Evolutionary conservation across 92 coral and sea anemone genomes (phyloP).

Genomic region (Epizoanthus fatuus): DNA sequence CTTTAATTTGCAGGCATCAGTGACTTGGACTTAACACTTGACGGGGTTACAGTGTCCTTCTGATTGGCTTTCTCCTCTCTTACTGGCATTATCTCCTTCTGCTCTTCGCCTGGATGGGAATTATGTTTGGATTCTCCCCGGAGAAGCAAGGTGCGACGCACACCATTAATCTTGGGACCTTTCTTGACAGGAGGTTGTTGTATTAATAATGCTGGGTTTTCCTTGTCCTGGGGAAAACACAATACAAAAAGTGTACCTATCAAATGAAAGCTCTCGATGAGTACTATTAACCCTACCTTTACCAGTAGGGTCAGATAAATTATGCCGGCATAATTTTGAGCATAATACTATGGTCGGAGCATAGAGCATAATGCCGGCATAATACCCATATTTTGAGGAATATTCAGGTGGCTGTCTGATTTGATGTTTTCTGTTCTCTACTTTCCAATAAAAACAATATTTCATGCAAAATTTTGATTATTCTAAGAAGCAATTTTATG

Average conservation of each 20-base stretch:
- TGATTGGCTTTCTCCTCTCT: conserved; percentile 34
- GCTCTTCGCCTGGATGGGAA: conserved; percentile 56
- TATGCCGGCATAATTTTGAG: conserved; percentile 22
- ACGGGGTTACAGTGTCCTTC: not conserved
- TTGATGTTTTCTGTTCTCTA: conserved; percentile 19
- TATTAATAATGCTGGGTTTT: conserved; percentile 38
- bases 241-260: not conserved
- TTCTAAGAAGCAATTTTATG: conserved; percentile 4
- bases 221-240: conserved; percentile 65
- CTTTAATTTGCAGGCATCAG: not conserved
- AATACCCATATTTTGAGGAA: conserved; percentile 17
- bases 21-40: conserved; percentile 3
- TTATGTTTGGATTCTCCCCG: conserved; percentile 21
- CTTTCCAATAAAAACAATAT: conserved; percentile 18
- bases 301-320: conserved; percentile 24
- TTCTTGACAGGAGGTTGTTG: conserved; percentile 61
- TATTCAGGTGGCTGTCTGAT: conserved; percentile 19
- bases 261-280: not conserved
- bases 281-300: not conserved
- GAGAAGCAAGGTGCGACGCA: conserved; percentile 78
- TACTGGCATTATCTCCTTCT: conserved; percentile 48
- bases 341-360: conserved; percentile 32
- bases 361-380: conserved; percentile 39
- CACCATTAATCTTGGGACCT: conserved; percentile 94
- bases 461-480: conserved; percentile 22